These are phyloP conservation scores for Sarcophaga rosellei DNA, from an alignment of 2,888 invertebrate species.

Conservation along the genomic window DNA sequence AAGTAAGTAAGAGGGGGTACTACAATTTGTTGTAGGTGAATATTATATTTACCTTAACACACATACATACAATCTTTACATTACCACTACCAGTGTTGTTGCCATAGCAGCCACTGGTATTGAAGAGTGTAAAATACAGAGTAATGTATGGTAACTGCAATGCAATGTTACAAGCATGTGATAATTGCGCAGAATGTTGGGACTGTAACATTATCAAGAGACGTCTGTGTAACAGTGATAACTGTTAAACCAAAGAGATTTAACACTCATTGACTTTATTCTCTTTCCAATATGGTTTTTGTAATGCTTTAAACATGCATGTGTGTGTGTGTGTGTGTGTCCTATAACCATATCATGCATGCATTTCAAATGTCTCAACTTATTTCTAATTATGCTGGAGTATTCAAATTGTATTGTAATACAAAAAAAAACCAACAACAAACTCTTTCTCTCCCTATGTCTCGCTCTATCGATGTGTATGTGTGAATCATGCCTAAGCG, in stretches of 20 bases:
- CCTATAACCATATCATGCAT: neutral
- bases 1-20: conserved; percentile 17
- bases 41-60: neutral
- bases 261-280: neutral
- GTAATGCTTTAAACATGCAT: too few relatives aligned
- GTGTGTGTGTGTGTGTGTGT: too few relatives aligned
- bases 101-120: neutral
- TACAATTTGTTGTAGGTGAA: conserved; percentile 19
- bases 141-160: neutral
- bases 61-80: neutral
- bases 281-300: too few relatives aligned
- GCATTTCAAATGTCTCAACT: neutral
- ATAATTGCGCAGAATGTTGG: conserved; percentile 25
- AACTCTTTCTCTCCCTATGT: neutral
- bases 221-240: neutral
- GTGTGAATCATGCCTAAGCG: conserved; percentile 49
- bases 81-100: neutral
- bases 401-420: neutral
- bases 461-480: neutral
- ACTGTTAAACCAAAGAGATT: neutral
- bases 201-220: neutral
- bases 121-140: neutral
- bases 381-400: neutral
- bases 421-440: neutral
- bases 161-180: conserved; percentile 16